Evolutionary conservation across 2,888 invertebrate species (phyloP).

Genomic region (Caenorhabditis macrosperma): DNA sequence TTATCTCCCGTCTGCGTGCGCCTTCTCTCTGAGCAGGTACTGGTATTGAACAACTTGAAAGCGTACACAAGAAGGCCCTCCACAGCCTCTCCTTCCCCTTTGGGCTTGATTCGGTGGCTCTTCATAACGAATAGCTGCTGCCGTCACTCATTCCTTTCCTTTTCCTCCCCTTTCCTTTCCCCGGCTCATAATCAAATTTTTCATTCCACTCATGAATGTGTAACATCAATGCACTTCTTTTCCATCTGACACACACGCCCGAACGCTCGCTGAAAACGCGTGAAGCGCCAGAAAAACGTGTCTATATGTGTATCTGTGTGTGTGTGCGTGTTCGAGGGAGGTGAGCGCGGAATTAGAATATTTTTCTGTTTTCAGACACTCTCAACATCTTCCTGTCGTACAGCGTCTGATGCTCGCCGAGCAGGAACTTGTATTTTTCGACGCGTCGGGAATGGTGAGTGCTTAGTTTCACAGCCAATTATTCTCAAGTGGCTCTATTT

Average conservation of each 20-base stretch:
- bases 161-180: background rate
- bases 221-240: conserved; percentile 9
- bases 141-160: background rate
- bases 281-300: background rate
- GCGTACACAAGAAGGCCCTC: too few species aligned
- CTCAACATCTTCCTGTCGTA: background rate
- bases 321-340: background rate
- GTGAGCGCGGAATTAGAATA: background rate
- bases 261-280: background rate
- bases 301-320: too few species aligned
- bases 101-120: too few species aligned
- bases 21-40: background rate
- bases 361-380: conserved; percentile 12
- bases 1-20: background rate
- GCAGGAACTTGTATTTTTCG: conserved; percentile 39
- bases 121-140: too few species aligned
- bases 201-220: conserved; percentile 5
- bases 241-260: background rate
- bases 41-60: too few species aligned
- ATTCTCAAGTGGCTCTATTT: conserved; percentile 41
- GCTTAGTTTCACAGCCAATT: conserved; percentile 40
- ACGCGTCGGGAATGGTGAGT: conserved; percentile 50
- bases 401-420: conserved; percentile 30
- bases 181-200: background rate
- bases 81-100: too few species aligned